These are phyloP conservation scores for Trypoxylus dichotomus DNA, from an alignment of 1,140 invertebrate genomes.

Conservation along the genomic window DNA sequence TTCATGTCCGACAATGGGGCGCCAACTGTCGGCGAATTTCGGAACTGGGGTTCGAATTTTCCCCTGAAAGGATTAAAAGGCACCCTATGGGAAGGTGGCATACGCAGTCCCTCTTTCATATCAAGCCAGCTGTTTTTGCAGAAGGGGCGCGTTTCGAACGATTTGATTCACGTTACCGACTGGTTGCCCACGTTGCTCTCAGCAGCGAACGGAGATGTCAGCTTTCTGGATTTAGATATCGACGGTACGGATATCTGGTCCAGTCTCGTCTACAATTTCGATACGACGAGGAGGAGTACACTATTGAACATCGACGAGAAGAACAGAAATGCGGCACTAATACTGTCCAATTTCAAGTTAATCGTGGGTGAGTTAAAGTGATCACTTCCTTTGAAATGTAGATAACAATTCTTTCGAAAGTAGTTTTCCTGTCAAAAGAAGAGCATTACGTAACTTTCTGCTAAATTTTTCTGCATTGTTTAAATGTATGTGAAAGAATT, in stretches of 20 bases:
- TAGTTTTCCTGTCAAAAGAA: too few species aligned
- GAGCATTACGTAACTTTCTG: too few species aligned
- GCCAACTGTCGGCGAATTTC: conserved; percentile 50
- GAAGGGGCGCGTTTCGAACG: conserved; percentile 56
- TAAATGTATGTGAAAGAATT: too few species aligned
- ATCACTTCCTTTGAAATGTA: too few species aligned
- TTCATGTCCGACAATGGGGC: conserved; percentile 74
- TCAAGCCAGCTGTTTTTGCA: conserved; percentile 59
- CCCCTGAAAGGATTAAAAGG: conserved; percentile 63
- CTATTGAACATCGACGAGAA: conserved; percentile 57
- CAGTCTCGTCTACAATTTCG: conserved; percentile 53
- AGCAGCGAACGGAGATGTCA: conserved; percentile 55
- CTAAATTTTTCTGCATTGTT: too few species aligned
- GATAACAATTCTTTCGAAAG: too few species aligned
- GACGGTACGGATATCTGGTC: conserved; percentile 60
- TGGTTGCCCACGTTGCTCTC: conserved; percentile 67
- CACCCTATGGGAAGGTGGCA: conserved; percentile 66
- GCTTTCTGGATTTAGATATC: conserved; percentile 47
- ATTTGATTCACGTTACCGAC: conserved; percentile 72
- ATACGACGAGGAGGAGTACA: conserved; percentile 53
- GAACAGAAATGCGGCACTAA: conserved; percentile 52
- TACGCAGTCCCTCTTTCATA: conserved; percentile 64
- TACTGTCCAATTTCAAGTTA: conserved; percentile 56
- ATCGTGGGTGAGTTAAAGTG: conserved; percentile 52
- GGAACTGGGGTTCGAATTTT: conserved; percentile 69